Base-by-base conservation (phyloP, 1,140 invertebrate genomes). In the Neodiprion pinetum region DNA sequence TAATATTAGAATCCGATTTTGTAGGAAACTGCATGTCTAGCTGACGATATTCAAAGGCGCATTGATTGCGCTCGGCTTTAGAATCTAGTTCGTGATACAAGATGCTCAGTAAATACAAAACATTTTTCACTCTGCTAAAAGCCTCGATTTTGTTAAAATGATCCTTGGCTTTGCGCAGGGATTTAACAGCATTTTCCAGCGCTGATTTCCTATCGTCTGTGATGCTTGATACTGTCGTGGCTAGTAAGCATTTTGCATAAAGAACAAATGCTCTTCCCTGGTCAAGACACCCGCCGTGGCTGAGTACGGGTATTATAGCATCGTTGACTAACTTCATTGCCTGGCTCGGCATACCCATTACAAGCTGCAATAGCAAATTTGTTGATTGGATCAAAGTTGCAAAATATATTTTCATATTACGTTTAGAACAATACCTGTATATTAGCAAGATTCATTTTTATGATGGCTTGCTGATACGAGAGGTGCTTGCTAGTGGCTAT, bases 281-380 rank as follows among this genome's bases (percentile, higher is more conserved):
- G 82, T 97, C 95, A 79, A 92, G 95, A n/a, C 91, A 88, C n/a
- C 93, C 93, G 1, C 95, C 95, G 80, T 97, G 93, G 14, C 94
- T 92, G 78, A 96, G 90, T 66, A 97, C 92, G 66, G 91, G 89
- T 0, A 93, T 90, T 78, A 96, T 91, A 48, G 92, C 91, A 78
- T 91, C 91, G 73, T 94, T 91, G 0, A 96, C 90, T 2, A 95
- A 85, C 67, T 90, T 87, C 23, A 95, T 85, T 0, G 95, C 94
- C 86, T 95, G 94, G 74, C 91, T 90, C 0, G 94, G 91, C 83
- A 95, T 91, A 17, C 92, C 92, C 88, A 96, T 92, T 70, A 93
- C 88, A 17, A 96, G 85, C 87, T 96, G 86, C 0, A 91, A 80
- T 53, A 40, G 67, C 47, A 77, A 77, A 17, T 48, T 71, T 72